A percentile compares a stretch with the other conserved stretches of the same genome.
phyloP scores from a whole-genome alignment of 1,140 invertebrate species.

The Galendromus occidentalis region DNA sequence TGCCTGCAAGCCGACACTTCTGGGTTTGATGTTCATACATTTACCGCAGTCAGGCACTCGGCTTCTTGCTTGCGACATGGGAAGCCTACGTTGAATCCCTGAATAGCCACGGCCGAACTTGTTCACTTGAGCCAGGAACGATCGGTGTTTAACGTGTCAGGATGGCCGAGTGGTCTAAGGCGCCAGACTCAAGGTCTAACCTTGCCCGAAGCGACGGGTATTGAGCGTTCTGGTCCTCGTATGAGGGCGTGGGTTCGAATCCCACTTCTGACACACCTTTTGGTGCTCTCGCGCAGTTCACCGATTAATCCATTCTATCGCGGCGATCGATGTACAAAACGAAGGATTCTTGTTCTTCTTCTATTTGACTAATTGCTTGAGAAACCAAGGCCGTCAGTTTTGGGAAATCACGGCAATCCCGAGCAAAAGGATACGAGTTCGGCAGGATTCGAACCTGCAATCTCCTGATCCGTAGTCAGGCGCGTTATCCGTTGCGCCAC shows the following conservation, averaged over 20 bases:
- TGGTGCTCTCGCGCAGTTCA: background rate
- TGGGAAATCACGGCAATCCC: background rate
- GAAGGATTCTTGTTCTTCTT: no score
- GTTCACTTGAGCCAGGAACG: no score
- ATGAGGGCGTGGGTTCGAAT: constrained; percentile 11
- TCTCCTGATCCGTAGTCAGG: constrained; percentile 77
- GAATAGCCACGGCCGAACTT: no score
- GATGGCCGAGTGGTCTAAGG: constrained; percentile 12
- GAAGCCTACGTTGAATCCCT: no score
- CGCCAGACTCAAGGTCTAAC: constrained; percentile 7
- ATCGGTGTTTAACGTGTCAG: background rate
- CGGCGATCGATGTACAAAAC: no score
- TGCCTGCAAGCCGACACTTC: no score
- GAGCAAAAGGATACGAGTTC: constrained; percentile 35
- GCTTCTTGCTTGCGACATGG: no score
- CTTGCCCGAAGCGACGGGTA: background rate
- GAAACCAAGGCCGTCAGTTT: no score
- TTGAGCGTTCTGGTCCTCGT: constrained; percentile 6
- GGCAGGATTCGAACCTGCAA: constrained; percentile 77
- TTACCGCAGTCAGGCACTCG: no score
- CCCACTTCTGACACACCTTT: constrained; percentile 9
- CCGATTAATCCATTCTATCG: no score
- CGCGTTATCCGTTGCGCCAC: constrained; percentile 76
- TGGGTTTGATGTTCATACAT: no score
- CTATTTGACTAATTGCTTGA: no score